These are phyloP conservation scores for Psittacus erithacus DNA, from an alignment of 2,113 vertebrate species.

Conservation along the genomic window DNA sequence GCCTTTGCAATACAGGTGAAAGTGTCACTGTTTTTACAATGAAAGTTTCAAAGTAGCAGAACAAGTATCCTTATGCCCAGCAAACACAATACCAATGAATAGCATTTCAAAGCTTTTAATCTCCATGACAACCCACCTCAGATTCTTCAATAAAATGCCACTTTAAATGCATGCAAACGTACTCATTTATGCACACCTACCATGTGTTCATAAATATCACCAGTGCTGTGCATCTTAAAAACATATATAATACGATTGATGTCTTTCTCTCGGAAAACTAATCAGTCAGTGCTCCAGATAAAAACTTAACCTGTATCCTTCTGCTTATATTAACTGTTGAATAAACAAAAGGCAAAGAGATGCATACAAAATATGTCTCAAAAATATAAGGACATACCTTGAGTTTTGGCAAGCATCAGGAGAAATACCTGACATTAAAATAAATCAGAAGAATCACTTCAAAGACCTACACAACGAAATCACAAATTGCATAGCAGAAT, in stretches of 20 bases:
- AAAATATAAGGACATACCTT: neutral
- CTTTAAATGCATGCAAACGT: slow-evolving; percentile 75
- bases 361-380: neutral
- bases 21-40: slow-evolving; percentile 67
- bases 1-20: slow-evolving; percentile 59
- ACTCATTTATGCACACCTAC: slow-evolving; percentile 72
- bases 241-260: slow-evolving; percentile 43
- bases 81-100: slow-evolving; percentile 71
- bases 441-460: neutral
- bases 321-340: slow-evolving; percentile 42
- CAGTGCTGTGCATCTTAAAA: slow-evolving; percentile 49
- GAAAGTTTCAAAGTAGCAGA: slow-evolving; percentile 68
- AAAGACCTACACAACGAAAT: neutral
- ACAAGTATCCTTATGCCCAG: slow-evolving; percentile 68
- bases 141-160: slow-evolving; percentile 77
- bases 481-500: neutral
- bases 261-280: slow-evolving; percentile 65
- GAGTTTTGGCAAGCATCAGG: neutral
- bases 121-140: slow-evolving; percentile 82
- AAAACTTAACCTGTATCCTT: slow-evolving; percentile 69
- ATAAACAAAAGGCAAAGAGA: slow-evolving; percentile 55
- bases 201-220: slow-evolving; percentile 78
- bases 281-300: slow-evolving; percentile 43
- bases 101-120: slow-evolving; percentile 81
- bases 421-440: neutral